A percentile compares a stretch with the other conserved stretches of the same genome.
Evolutionary conservation across 2,113 vertebrate genomes (phyloP).

Genomic region (Ceyx melanurus): DNA sequence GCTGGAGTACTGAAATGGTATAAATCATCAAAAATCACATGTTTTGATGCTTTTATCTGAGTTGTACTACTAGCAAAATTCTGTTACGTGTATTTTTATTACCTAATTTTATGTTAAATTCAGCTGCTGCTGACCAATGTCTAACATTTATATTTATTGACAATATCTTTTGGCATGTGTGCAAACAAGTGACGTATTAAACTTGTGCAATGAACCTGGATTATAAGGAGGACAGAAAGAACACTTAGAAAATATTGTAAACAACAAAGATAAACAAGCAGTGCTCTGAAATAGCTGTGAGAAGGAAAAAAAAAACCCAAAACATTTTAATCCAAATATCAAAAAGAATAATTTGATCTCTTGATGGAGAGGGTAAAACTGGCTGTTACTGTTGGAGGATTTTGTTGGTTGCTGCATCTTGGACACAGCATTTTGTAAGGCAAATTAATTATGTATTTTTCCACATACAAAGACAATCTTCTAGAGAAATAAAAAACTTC

Average conservation of each 20-base stretch:
- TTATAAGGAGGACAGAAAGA: background rate
- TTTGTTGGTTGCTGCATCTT: background rate
- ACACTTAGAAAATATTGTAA: background rate
- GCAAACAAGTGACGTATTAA: background rate
- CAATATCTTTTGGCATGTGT: background rate
- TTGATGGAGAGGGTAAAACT: background rate
- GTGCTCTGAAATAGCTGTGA: background rate
- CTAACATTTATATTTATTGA: background rate
- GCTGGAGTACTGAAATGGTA: background rate
- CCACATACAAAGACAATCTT: background rate
- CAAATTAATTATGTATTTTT: background rate
- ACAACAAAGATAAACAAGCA: background rate
- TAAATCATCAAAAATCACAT: background rate
- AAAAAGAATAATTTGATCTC: background rate
- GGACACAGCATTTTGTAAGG: background rate
- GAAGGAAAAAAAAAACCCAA: background rate
- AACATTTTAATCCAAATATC: background rate
- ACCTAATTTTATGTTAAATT: background rate
- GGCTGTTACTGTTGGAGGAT: background rate
- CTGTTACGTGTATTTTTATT: background rate
- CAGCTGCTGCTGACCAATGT: background rate
- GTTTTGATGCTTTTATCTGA: background rate
- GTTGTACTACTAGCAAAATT: background rate
- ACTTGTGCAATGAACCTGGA: background rate
- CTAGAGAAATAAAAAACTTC: background rate